Percentiles rank a stretch among this genome's conserved stretches.
Conservation (phyloP, 2,113 vertebrate genomes). For the Seriola aureovittata region DNA sequence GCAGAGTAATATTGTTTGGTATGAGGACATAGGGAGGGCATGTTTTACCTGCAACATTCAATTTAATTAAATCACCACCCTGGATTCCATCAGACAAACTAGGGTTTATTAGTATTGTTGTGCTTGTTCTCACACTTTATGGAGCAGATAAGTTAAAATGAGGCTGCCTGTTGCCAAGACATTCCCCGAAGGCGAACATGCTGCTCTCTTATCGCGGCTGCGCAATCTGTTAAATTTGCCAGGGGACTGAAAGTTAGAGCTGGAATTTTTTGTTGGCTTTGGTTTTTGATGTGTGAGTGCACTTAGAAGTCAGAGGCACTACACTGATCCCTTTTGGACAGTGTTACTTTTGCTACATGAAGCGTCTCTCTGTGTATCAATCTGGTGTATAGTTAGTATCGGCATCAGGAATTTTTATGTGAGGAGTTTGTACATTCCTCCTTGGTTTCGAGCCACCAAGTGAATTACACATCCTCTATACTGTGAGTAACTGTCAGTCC, state of each 20-base stretch:
- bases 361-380: background rate
- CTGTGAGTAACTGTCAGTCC: background rate
- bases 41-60: conserved; percentile 71
- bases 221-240: conserved; percentile 56
- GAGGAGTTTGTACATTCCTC: background rate
- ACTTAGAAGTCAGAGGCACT: background rate
- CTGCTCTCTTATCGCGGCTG: conserved; percentile 32
- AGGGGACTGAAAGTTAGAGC: conserved; percentile 22
- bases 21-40: conserved; percentile 58
- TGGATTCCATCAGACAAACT: conserved; percentile 51
- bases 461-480: background rate
- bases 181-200: conserved; percentile 39
- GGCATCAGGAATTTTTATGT: background rate
- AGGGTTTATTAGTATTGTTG: conserved; percentile 53
- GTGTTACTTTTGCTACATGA: background rate
- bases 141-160: conserved; percentile 63
- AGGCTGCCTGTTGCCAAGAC: conserved; percentile 42
- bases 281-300: background rate
- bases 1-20: conserved; percentile 68
- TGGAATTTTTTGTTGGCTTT: conserved; percentile 2
- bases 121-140: conserved; percentile 56
- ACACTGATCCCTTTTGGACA: background rate
- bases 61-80: conserved; percentile 76
- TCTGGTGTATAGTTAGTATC: background rate
- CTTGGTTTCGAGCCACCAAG: too few relatives aligned